Base-by-base conservation (phyloP, 2,888 invertebrate species). In the Pomacea canaliculata region DNA sequence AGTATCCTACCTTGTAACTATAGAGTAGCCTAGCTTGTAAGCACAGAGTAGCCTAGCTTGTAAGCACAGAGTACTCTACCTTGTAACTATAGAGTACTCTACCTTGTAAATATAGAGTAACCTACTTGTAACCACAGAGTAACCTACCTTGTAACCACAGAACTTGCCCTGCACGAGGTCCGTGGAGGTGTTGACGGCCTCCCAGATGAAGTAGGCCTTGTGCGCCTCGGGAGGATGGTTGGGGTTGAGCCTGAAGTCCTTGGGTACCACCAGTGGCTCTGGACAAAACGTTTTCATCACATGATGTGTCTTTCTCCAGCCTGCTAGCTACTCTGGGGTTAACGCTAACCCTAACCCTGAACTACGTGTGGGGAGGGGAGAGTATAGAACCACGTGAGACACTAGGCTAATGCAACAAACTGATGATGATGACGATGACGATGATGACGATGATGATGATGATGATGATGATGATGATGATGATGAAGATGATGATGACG, bases 121-220 rank as follows among this genome's bases (percentile, higher is more conserved):
- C 23, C 23, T 23, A 23, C 23, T 37, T 37, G 37, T 37, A 37
- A 37, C 37, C 3, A 63, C 1, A 66, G 27, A 68, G 27, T n/a
- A 19, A 23, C 80, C 66, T 79, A 88, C 88, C 84, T 85, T 86
- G 76, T 88, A 88, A 48, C 88, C 88, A 73, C 82, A 82, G 78
- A 88, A 88, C 77, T 84, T 83, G 56, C 88, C 88, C 37, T 81
- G 78, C 66, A 87, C 84, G 72, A 83, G 82, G 19, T 83, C 82
- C 37, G 82, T 83, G 9, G 85, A 80, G 1, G 83, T 84, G 71
- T 87, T 85, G 8, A 88, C 86, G 16, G 87, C 83, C 76, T 88
- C 88, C 88, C 88, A 88, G 56, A 88, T 87, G 78, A 88, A 88
- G 70, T 87, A 85, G 19, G 86, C 87, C 65, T 81, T 82, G 72